Conservation (phyloP, 2,888 invertebrate genomes). For the Eupsilia transversa region DNA sequence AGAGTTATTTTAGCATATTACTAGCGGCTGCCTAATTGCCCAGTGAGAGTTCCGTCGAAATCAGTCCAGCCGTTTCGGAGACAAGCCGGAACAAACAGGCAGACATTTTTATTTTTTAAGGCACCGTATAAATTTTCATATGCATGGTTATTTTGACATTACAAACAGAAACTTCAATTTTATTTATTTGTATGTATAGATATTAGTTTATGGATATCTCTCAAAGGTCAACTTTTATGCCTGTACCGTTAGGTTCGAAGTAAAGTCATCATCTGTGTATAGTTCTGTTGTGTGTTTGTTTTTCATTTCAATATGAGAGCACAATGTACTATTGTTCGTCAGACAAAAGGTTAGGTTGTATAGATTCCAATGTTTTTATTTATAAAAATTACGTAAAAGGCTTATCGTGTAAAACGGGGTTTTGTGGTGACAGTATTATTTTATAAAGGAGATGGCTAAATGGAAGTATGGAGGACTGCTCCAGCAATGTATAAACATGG, state of each 20-base stretch:
- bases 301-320: conserved; percentile 13
- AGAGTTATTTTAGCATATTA: too few species aligned
- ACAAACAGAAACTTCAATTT: too few species aligned
- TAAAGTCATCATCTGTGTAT: not conserved
- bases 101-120: too few species aligned
- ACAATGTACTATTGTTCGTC: not conserved
- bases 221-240: conserved; percentile 11
- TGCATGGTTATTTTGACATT: too few species aligned
- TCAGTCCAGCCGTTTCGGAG: too few species aligned
- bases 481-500: too few species aligned
- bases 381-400: not conserved
- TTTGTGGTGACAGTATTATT: not conserved
- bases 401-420: not conserved
- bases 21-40: rapidly evolving
- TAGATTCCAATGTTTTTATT: conserved; percentile 5
- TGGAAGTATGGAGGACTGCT: too few species aligned
- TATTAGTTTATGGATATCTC: not conserved
- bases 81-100: too few species aligned
- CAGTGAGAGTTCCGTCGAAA: too few species aligned
- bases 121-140: too few species aligned
- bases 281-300: not conserved
- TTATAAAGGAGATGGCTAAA: too few species aligned
- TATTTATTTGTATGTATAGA: too few species aligned
- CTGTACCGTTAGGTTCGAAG: conserved; percentile 1
- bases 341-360: not conserved